These are phyloP conservation scores for Allobates femoralis DNA, from an alignment of 2,797 vertebrate genomes.

Conservation along the genomic window DNA sequence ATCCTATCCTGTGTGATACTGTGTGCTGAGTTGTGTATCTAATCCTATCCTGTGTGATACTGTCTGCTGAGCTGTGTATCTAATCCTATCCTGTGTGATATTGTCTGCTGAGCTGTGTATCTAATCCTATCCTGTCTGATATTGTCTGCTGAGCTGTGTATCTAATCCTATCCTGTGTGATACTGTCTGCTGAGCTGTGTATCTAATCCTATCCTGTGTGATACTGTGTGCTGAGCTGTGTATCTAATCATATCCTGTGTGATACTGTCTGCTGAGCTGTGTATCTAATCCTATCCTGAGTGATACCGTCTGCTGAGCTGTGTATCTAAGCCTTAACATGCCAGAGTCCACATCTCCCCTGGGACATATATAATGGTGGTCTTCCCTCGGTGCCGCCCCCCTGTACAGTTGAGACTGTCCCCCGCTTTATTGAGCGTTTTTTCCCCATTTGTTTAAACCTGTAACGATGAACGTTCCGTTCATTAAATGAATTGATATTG, in stretches of 20 bases:
- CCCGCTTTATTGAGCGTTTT: not conserved
- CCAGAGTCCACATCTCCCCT: too few species aligned
- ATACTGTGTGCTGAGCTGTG: not conserved
- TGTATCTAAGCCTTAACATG: not conserved
- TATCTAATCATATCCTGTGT: not conserved
- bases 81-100: too few species aligned
- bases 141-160: not conserved
- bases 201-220: not conserved
- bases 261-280: not conserved
- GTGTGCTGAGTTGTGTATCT: too few species aligned
- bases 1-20: not conserved
- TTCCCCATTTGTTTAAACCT: not conserved
- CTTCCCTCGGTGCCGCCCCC: not conserved
- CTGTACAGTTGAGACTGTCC: not conserved
- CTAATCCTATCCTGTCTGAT: too few species aligned
- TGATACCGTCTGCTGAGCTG: not conserved
- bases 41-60: too few species aligned
- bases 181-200: not conserved
- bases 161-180: not conserved
- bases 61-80: too few species aligned
- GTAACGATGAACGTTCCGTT: not conserved
- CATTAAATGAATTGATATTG: constrained; percentile 26
- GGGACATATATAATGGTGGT: too few species aligned
- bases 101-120: too few species aligned
- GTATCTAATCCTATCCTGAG: not conserved